These are phyloP conservation scores for Oligia strigilis DNA, from an alignment of 2,888 invertebrate genomes.

Conservation along the genomic window DNA sequence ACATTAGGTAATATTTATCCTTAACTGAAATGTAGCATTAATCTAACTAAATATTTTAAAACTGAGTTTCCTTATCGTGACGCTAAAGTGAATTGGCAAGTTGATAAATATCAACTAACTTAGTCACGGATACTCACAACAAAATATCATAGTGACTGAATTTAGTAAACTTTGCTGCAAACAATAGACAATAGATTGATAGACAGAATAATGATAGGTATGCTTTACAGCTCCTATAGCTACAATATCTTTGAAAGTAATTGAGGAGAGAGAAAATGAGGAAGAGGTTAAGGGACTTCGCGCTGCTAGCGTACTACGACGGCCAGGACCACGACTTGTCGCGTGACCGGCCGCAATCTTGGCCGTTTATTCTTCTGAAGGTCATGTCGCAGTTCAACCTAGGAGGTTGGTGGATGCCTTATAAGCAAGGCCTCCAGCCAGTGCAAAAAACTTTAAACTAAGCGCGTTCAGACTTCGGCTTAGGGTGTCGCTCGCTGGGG, in stretches of 20 bases:
- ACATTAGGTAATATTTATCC: neutral
- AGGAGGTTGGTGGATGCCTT: neutral
- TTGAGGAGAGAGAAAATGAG: neutral
- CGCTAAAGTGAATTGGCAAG: neutral
- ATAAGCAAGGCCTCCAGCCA: neutral
- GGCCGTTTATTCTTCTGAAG: no score
- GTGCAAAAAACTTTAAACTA: neutral
- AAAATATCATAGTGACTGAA: conserved; percentile 1
- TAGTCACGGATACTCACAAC: conserved; percentile 28
- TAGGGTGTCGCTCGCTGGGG: neutral
- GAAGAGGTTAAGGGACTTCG: neutral
- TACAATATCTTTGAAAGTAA: neutral
- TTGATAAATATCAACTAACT: conserved; percentile 9
- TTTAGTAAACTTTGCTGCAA: conserved; percentile 27
- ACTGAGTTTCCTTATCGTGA: neutral
- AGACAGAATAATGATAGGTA: neutral
- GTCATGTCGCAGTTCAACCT: neutral
- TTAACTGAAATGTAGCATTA: neutral
- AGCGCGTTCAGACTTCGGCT: neutral
- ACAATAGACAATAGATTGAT: conserved; percentile 48
- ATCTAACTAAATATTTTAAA: neutral
- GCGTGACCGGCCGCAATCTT: neutral
- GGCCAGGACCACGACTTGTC: neutral
- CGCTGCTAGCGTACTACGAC: neutral
- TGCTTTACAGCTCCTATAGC: neutral